These are phyloP conservation scores for Callithrix jacchus DNA, from an alignment of 2,113 vertebrate genomes.

Conservation along the genomic window DNA sequence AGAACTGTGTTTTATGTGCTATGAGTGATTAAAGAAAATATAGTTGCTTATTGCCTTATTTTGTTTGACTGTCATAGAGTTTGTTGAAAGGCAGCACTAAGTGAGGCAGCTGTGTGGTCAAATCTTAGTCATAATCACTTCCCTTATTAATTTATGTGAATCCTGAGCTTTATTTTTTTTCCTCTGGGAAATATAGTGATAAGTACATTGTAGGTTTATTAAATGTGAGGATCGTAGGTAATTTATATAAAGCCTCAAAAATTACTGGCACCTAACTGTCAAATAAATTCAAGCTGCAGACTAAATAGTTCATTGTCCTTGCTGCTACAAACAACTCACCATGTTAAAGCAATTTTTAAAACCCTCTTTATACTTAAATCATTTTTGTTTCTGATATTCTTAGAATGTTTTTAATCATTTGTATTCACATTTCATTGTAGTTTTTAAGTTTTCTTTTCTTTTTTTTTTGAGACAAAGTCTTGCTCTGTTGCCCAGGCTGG, in stretches of 20 bases:
- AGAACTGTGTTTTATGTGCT: slow-evolving; percentile 1
- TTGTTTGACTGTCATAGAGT: slow-evolving; percentile 37
- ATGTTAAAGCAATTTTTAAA: background rate
- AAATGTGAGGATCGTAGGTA: background rate
- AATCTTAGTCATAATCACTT: background rate
- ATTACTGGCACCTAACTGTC: background rate
- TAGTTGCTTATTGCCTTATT: background rate
- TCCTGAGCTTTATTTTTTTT: slow-evolving; percentile 43
- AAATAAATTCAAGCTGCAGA: background rate
- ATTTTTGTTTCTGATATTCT: slow-evolving; percentile 29
- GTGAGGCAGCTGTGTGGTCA: background rate
- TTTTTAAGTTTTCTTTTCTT: slow-evolving; percentile 22
- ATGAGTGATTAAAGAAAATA: background rate
- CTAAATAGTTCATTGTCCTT: background rate
- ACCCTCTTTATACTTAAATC: background rate
- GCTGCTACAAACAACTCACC: background rate
- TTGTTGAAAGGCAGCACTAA: background rate
- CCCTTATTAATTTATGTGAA: background rate
- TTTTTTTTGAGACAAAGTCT: background rate
- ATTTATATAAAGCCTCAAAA: background rate
- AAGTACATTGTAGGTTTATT: background rate
- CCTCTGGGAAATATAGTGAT: background rate
- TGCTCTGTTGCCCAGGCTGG: too few relatives aligned
- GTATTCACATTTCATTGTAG: background rate
- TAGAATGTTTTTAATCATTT: slow-evolving; percentile 37